Conservation (phyloP, 1,140 invertebrate species). For the Hycleus phaleratus region DNA sequence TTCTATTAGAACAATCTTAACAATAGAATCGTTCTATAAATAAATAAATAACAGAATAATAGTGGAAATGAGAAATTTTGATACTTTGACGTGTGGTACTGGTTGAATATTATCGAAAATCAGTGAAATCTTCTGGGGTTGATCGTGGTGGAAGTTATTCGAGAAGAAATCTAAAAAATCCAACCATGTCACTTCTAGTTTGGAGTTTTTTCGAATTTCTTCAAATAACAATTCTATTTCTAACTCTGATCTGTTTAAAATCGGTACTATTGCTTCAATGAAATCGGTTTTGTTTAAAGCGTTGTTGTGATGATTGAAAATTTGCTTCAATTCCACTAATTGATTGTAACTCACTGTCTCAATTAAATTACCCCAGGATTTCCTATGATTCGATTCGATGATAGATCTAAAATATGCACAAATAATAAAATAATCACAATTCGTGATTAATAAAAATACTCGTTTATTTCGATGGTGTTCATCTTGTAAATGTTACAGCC, state of each 20-base stretch:
- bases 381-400: constrained; percentile 16
- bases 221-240: constrained; percentile 6
- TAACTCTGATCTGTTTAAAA: constrained; percentile 10
- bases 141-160: constrained; percentile 16
- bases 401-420: too few species aligned
- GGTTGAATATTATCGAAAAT: background rate
- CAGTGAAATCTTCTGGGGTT: background rate
- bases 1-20: constrained; percentile 47
- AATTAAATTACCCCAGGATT: constrained; percentile 20
- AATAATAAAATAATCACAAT: too few species aligned
- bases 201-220: constrained; percentile 13
- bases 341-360: constrained; percentile 15
- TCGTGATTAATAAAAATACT: too few species aligned
- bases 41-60: background rate
- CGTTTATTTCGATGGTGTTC: too few species aligned
- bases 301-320: constrained; percentile 12
- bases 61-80: background rate
- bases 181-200: constrained; percentile 25
- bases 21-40: constrained; percentile 46
- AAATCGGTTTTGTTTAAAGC: constrained; percentile 27
- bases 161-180: constrained; percentile 31
- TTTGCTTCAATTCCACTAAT: constrained; percentile 15
- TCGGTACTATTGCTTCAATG: constrained; percentile 15
- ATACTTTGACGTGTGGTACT: background rate
- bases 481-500: too few species aligned